Evolutionary conservation across 2,113 vertebrate genomes (phyloP).

Genomic region (Thamnophis sirtalis): DNA sequence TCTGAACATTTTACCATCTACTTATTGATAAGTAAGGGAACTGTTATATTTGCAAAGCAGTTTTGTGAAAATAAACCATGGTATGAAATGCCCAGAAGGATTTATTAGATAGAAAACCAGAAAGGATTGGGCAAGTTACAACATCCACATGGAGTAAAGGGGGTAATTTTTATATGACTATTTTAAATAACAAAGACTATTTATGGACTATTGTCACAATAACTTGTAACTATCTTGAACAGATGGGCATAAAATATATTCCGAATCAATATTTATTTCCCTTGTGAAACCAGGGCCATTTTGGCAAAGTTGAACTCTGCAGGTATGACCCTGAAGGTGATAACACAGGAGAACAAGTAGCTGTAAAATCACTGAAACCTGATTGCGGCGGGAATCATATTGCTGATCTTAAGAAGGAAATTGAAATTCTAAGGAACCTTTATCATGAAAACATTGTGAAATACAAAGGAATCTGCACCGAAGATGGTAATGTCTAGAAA

Average conservation of each 20-base stretch:
- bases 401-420: constrained; percentile 88
- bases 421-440: constrained; percentile 89
- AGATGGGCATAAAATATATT: background rate
- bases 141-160: background rate
- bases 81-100: background rate
- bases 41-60: background rate
- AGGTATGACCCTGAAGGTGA: constrained; percentile 92
- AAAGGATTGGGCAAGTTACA: background rate
- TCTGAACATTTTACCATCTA: background rate
- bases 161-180: background rate
- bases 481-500: constrained; percentile 78
- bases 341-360: constrained; percentile 91
- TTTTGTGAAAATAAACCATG: background rate
- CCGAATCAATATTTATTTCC: background rate
- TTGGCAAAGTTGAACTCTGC: constrained; percentile 94
- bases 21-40: background rate
- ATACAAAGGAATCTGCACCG: constrained; percentile 95
- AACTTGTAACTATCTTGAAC: background rate
- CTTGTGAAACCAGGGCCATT: constrained; percentile 81
- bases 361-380: constrained; percentile 94
- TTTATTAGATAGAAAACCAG: background rate
- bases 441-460: constrained; percentile 98
- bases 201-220: background rate
- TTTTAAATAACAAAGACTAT: background rate
- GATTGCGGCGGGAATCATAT: constrained; percentile 89